Conservation (phyloP, 2,113 vertebrate genomes). For the Gadus chalcogrammus region DNA sequence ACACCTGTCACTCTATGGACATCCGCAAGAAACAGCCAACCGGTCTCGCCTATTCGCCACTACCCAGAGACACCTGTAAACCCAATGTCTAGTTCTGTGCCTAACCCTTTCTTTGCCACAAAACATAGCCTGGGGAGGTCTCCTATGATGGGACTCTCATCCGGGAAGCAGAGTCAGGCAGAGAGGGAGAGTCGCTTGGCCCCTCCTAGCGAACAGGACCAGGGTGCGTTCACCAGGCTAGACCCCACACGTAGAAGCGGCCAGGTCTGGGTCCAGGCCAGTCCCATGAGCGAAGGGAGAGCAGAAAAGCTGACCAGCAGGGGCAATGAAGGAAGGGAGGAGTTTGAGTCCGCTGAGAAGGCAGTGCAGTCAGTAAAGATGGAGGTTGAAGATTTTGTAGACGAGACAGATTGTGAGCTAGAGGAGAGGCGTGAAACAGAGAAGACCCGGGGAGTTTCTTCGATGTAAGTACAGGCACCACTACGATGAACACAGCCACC, state of each 20-base stretch:
- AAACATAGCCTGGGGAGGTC: constrained; percentile 43
- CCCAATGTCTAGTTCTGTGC: constrained; percentile 23
- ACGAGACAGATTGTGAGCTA: constrained; percentile 75
- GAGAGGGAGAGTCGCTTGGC: constrained; percentile 57
- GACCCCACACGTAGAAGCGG: constrained; percentile 52
- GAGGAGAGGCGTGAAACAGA: constrained; percentile 68
- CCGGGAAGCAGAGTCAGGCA: constrained; percentile 36
- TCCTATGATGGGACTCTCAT: constrained; percentile 25
- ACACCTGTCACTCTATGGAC: constrained; percentile 41
- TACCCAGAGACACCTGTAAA: constrained; percentile 33
- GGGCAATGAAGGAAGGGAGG: constrained; percentile 40
- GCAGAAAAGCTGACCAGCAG: constrained; percentile 41
- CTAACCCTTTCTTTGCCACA: constrained; percentile 36
- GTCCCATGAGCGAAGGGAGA: constrained; percentile 52
- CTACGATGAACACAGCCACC: constrained; percentile 36
- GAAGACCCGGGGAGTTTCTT: constrained; percentile 65
- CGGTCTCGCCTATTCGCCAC: constrained; percentile 19
- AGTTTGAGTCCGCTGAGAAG: constrained; percentile 39
- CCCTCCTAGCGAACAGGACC: constrained; percentile 45
- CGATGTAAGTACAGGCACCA: constrained; percentile 74
- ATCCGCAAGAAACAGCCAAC: constrained; percentile 35
- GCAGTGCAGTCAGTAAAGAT: constrained; percentile 38
- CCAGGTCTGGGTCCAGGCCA: constrained; percentile 66
- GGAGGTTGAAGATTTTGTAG: constrained; percentile 65
- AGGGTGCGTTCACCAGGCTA: constrained; percentile 60